Evolutionary conservation across 2,888 invertebrate species (phyloP).

Genomic region (Neocrepidodera transversa): DNA sequence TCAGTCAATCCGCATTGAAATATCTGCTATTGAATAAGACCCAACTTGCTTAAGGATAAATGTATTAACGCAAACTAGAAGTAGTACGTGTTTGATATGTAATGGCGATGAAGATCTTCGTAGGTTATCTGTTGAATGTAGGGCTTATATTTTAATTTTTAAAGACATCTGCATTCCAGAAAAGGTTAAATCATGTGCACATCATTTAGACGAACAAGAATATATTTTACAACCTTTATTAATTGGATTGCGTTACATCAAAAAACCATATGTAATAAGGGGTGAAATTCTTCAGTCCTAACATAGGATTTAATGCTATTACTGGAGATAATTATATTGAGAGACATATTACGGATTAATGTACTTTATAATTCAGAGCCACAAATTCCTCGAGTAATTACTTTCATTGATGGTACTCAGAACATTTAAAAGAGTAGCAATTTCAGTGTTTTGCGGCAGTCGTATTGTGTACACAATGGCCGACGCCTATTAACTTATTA

Average conservation of each 20-base stretch:
- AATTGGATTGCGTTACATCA: neutral
- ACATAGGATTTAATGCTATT: too few relatives aligned
- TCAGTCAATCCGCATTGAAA: too few relatives aligned
- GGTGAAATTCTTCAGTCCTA: neutral
- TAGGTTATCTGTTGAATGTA: neutral
- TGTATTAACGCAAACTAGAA: neutral
- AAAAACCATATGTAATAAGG: neutral
- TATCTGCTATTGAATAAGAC: neutral
- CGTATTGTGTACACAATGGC: too few relatives aligned
- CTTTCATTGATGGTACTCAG: too few relatives aligned
- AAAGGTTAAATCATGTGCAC: neutral
- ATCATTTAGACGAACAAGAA: neutral
- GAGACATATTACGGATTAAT: too few relatives aligned
- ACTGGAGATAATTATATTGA: too few relatives aligned
- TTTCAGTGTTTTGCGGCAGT: too few relatives aligned
- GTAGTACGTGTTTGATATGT: neutral
- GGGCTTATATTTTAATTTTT: neutral
- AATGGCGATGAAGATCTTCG: neutral
- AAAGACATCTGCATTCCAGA: neutral
- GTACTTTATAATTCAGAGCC: too few relatives aligned
- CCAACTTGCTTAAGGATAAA: neutral
- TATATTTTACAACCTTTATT: neutral
- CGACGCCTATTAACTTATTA: too few relatives aligned
- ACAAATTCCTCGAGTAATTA: too few relatives aligned
- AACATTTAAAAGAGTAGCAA: too few relatives aligned